Conservation (phyloP, 2,888 invertebrate genomes). For the Eurytoma adleriae region DNA sequence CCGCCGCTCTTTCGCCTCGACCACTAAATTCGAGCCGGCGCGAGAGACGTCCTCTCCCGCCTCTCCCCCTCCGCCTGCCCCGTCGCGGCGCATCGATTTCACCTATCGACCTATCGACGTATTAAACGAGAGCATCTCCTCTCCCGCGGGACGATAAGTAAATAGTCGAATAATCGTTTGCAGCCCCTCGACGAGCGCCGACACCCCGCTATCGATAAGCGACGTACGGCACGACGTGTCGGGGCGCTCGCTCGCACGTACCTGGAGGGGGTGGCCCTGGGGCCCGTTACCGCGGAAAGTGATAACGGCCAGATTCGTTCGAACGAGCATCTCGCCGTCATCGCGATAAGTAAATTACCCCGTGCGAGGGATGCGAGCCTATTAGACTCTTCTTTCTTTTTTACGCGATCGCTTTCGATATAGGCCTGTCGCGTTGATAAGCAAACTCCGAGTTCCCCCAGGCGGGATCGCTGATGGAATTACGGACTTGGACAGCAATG, state of each 20-base stretch:
- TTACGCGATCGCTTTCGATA: slow-evolving; percentile 1
- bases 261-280: neutral
- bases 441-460: neutral
- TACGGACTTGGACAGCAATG: slow-evolving; percentile 7
- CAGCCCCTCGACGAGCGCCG: slow-evolving; percentile 13
- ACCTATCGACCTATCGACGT: neutral
- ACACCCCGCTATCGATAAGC: slow-evolving; percentile 41
- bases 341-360: slow-evolving; percentile 51
- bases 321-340: slow-evolving; percentile 13
- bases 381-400: neutral
- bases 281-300: slow-evolving; percentile 6
- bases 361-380: neutral
- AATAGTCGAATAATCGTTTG: slow-evolving; percentile 48
- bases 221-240: neutral
- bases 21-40: too few species aligned
- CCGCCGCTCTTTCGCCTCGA: neutral
- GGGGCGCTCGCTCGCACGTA: neutral
- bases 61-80: neutral
- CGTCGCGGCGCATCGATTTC: neutral
- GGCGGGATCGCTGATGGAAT: slow-evolving; percentile 8
- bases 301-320: slow-evolving; percentile 43
- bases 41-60: neutral
- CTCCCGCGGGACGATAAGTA: slow-evolving; percentile 34
- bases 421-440: neutral
- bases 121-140: neutral